These are phyloP conservation scores for Meloidogyne floridensis DNA, from an alignment of 1,140 invertebrate genomes.

Conservation along the genomic window DNA sequence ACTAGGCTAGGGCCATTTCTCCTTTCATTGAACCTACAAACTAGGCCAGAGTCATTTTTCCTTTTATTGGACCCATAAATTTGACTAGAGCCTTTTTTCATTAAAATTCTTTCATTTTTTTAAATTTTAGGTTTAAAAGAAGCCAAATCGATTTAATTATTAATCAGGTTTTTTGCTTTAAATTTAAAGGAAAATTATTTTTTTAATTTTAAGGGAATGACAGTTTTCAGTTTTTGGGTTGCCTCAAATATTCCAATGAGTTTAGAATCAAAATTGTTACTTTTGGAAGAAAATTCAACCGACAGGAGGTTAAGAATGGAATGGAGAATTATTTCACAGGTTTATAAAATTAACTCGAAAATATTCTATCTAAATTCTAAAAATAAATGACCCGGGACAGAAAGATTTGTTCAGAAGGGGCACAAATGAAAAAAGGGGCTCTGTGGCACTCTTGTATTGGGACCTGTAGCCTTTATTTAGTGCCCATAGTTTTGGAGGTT, in stretches of 20 bases:
- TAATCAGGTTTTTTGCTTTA: slow-evolving; percentile 7
- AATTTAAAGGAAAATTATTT: not conserved
- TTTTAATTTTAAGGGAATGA: slow-evolving; percentile 21
- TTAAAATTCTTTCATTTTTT: not conserved
- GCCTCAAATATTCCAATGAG: slow-evolving; percentile 33
- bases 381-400: too few relatives aligned
- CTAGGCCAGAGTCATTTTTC: too few relatives aligned
- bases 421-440: too few relatives aligned
- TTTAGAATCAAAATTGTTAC: slow-evolving; percentile 32
- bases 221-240: slow-evolving; percentile 38
- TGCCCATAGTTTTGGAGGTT: too few relatives aligned
- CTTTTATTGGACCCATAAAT: too few relatives aligned
- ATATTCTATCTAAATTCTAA: too few relatives aligned
- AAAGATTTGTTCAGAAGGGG: too few relatives aligned
- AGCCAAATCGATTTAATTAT: slow-evolving; percentile 27
- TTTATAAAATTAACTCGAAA: not conserved
- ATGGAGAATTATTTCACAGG: slow-evolving; percentile 35
- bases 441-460: too few relatives aligned
- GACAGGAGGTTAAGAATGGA: slow-evolving; percentile 23
- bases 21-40: too few relatives aligned
- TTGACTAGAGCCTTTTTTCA: not conserved
- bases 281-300: slow-evolving; percentile 29
- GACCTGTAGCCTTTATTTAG: too few relatives aligned
- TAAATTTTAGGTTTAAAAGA: slow-evolving; percentile 21
- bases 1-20: too few relatives aligned